Evolutionary conservation across 30 jellyfish, hydroid and myxozoan species (phyloP), one percentile per base, ranked within the genome.

Genomic region (Haliclystus octoradiatus): DNA sequence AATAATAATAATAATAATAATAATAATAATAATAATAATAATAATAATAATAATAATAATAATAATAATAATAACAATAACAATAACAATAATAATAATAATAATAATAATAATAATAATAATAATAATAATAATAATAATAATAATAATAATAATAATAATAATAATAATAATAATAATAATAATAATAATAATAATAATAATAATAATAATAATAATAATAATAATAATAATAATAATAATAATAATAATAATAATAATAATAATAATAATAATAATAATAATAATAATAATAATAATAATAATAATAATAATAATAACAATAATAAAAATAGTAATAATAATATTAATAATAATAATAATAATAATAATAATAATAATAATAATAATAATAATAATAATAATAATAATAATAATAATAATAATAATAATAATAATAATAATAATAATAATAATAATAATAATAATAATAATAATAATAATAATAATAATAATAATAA

Each of bases 271-370:
- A n/a, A 47, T 47, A n/a, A 47, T 47, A n/a, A 47, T n/a, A n/a
- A 47, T 47, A 47, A 47, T 13, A n/a, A 47, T 47, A n/a, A n/a
- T 9, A 47, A 47, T n/a, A 47, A 47, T 47, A 47, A n/a, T 47
- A 13, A 47, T 47, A n/a, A 9, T 47, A n/a, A 9, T 47, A n/a
- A 47, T 47, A 47, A 47, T 47, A n/a, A 47, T 47, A 47, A 47
- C n/a, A 47, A n/a, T n/a, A n/a, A n/a, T n/a, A 47, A 47, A 47
- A 47, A 47, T 47, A n/a, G 60, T 47, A n/a, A 47, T 47, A n/a
- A 47, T 47, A 9, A 47, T 47, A 47, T 9, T 9, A 47, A 47
- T 47, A 9, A 47, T 47, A n/a, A 47, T 47, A n/a, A 47, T 9
- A 47, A 47, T 13, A 47, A 47, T n/a, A n/a, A 47, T n/a, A n/a